phyloP scores from a whole-genome alignment of 1,140 invertebrate genomes.

The Liolophura sinensis region DNA sequence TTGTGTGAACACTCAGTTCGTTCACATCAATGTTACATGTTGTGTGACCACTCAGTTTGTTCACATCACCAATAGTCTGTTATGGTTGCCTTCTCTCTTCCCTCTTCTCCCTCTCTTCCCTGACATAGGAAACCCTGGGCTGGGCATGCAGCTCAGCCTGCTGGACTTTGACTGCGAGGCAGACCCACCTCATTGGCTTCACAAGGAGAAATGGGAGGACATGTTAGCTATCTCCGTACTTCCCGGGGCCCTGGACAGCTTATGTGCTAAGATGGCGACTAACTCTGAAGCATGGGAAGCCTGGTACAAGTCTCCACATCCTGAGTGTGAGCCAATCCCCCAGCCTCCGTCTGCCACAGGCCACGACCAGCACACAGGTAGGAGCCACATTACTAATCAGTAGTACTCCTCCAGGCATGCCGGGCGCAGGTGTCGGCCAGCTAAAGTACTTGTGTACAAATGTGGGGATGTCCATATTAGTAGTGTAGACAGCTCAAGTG shows the following conservation, averaged over 20 bases:
- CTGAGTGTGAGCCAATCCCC: slow-evolving; percentile 48
- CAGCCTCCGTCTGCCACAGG: neutral
- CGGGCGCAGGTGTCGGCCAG: too few species aligned
- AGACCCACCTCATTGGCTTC: slow-evolving; percentile 45
- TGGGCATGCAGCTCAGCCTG: slow-evolving; percentile 54
- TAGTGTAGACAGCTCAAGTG: too few species aligned
- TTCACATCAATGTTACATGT: too few species aligned
- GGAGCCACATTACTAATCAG: too few species aligned
- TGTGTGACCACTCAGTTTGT: neutral
- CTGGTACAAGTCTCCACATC: slow-evolving; percentile 47
- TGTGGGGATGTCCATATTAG: too few species aligned
- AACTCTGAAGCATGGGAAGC: slow-evolving; percentile 42
- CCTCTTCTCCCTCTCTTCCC: neutral
- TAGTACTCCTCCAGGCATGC: too few species aligned
- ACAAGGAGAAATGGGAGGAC: slow-evolving; percentile 56
- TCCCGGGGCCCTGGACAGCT: slow-evolving; percentile 53
- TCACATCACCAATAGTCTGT: neutral
- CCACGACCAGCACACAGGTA: too few species aligned
- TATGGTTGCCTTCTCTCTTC: neutral
- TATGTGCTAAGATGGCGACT: slow-evolving; percentile 51
- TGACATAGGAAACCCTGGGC: slow-evolving; percentile 51
- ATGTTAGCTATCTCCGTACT: slow-evolving; percentile 56
- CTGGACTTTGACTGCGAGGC: slow-evolving; percentile 54
- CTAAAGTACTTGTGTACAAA: too few species aligned
- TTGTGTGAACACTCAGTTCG: too few species aligned